Evolutionary conservation across 2,113 vertebrate species (phyloP).

Genomic region (Piaya cayana): DNA sequence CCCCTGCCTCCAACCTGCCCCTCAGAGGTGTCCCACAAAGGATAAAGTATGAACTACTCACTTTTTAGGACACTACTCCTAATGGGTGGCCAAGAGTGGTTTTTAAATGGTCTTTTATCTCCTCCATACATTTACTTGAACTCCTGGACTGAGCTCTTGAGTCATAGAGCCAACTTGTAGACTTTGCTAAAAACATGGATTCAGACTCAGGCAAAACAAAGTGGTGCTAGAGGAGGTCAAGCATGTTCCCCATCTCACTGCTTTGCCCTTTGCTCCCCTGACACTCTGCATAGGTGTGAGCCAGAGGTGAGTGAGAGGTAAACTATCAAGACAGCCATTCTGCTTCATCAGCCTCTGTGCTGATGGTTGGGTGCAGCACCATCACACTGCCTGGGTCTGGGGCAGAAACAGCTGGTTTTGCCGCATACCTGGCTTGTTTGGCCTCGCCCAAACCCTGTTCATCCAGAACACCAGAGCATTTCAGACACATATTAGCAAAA

Average conservation of each 20-base stretch:
- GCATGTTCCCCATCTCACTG: background rate
- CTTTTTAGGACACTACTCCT: background rate
- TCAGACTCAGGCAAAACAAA: background rate
- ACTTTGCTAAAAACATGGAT: background rate
- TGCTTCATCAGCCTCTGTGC: background rate
- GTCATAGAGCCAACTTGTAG: rapidly evolving
- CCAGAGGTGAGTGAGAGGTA: rapidly evolving
- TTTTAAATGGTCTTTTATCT: background rate
- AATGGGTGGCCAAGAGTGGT: too few relatives aligned
- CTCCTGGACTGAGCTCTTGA: background rate
- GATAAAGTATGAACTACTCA: background rate
- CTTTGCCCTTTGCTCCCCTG: background rate
- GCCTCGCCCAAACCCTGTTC: background rate
- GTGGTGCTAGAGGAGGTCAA: background rate
- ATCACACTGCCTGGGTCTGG: rapidly evolving
- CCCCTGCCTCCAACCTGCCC: background rate
- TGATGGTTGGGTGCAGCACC: background rate
- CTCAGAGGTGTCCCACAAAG: background rate
- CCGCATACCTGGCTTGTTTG: background rate
- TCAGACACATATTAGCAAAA: background rate
- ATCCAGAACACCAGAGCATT: background rate
- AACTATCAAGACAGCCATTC: background rate
- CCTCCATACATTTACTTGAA: background rate
- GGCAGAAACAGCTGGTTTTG: background rate
- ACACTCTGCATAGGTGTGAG: background rate